Evolutionary conservation across 2,113 vertebrate genomes (phyloP).

Genomic region (Pyxicephalus adspersus): DNA sequence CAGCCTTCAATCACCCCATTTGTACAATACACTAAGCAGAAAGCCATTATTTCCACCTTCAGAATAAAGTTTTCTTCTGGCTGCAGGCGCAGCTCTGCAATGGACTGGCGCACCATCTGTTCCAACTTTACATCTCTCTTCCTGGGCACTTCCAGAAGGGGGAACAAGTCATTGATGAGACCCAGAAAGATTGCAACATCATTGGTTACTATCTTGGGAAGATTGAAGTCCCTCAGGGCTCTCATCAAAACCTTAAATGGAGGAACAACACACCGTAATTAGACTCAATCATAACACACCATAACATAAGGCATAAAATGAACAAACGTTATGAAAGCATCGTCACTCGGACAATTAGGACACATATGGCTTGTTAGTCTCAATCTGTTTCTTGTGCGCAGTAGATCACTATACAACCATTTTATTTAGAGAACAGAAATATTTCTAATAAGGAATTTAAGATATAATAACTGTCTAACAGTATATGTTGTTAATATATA

Average conservation of each 20-base stretch:
- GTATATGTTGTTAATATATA: neutral
- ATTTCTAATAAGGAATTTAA: slow-evolving; percentile 13
- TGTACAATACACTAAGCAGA: slow-evolving; percentile 81
- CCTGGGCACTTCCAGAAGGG: slow-evolving; percentile 75
- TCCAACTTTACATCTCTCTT: slow-evolving; percentile 77
- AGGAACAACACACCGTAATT: slow-evolving; percentile 76
- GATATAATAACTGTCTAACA: neutral
- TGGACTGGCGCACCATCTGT: slow-evolving; percentile 77
- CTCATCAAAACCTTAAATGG: slow-evolving; percentile 75
- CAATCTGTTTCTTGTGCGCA: slow-evolving; percentile 87
- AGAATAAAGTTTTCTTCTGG: slow-evolving; percentile 86
- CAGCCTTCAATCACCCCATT: slow-evolving; percentile 73
- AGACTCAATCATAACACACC: slow-evolving; percentile 88
- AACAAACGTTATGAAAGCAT: slow-evolving; percentile 95
- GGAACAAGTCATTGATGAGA: slow-evolving; percentile 79
- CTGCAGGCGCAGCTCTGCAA: slow-evolving; percentile 78
- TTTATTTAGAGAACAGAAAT: slow-evolving; percentile 73
- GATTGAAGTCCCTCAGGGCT: slow-evolving; percentile 82
- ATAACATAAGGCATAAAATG: slow-evolving; percentile 93
- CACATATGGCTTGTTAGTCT: slow-evolving; percentile 98
- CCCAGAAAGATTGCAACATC: slow-evolving; percentile 78
- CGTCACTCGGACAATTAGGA: slow-evolving; percentile 90
- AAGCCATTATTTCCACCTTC: slow-evolving; percentile 85
- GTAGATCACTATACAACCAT: slow-evolving; percentile 65
- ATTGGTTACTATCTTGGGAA: slow-evolving; percentile 78